Percentiles rank a stretch among this genome's conserved stretches.
Conservation (phyloP, 2,113 vertebrate species). For the Lepus americanus region DNA sequence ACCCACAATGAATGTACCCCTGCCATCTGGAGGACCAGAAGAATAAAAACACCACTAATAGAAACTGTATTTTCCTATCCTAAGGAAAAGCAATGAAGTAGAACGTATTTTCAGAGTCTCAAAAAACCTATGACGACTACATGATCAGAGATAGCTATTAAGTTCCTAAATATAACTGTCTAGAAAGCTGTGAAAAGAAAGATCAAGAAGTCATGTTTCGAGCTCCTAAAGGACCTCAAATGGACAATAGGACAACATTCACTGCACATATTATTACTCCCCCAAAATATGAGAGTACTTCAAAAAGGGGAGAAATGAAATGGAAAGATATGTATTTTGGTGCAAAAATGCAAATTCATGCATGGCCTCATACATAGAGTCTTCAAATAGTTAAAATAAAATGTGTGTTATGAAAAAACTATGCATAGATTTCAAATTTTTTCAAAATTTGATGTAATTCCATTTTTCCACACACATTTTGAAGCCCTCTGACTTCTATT, state of each 20-base stretch:
- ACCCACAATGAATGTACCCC: not conserved
- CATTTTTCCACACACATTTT: too few relatives aligned
- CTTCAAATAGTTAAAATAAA: too few relatives aligned
- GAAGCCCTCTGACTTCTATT: not conserved
- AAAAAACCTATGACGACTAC: not conserved
- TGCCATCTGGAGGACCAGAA: not conserved
- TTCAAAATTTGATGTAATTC: too few relatives aligned
- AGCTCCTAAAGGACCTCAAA: not conserved
- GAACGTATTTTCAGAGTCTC: not conserved
- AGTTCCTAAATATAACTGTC: not conserved
- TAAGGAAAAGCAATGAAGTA: not conserved
- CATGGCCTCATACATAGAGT: too few relatives aligned
- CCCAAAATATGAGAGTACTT: not conserved
- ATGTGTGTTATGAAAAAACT: too few relatives aligned
- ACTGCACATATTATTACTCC: not conserved
- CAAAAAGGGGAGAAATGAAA: too few relatives aligned
- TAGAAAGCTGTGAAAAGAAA: slow-evolving; percentile 6
- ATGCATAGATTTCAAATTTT: too few relatives aligned
- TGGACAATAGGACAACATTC: not conserved
- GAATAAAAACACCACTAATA: not conserved
- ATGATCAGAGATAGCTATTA: not conserved
- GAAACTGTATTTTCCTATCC: not conserved
- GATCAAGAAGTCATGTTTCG: not conserved
- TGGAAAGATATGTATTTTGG: too few relatives aligned
- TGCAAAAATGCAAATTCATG: too few relatives aligned